Conservation (phyloP, 1,140 invertebrate species). For the Andrena cerasifolii region DNA sequence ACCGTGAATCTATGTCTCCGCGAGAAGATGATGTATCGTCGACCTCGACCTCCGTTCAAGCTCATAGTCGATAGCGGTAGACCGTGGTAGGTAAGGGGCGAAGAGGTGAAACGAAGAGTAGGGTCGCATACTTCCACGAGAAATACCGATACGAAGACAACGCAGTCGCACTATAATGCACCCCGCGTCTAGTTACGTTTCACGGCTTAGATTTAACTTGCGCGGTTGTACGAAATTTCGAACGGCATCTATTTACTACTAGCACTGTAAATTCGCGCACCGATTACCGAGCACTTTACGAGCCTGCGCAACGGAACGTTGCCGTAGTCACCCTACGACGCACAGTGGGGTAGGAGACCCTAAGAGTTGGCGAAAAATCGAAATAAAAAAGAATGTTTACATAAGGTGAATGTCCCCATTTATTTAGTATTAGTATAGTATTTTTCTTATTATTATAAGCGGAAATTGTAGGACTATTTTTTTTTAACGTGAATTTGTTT, state of each 20-base stretch:
- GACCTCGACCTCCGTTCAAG: conserved; percentile 77
- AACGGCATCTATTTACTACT: conserved; percentile 48
- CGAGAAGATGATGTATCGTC: conserved; percentile 76
- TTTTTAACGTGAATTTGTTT: too few species aligned
- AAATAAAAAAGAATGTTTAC: too few species aligned
- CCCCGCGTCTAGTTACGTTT: conserved; percentile 56
- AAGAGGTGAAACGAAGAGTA: conserved; percentile 43
- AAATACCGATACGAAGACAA: conserved; percentile 37
- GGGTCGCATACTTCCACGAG: conserved; percentile 27
- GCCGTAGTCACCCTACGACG: too few species aligned
- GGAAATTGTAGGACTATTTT: too few species aligned
- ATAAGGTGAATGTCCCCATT: too few species aligned
- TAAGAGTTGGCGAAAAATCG: too few species aligned
- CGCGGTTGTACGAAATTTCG: conserved; percentile 24
- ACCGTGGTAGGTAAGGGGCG: not conserved
- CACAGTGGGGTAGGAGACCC: too few species aligned
- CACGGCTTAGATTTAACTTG: conserved; percentile 47
- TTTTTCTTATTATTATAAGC: too few species aligned
- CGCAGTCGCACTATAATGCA: conserved; percentile 48
- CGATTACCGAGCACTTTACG: not conserved
- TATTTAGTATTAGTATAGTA: too few species aligned
- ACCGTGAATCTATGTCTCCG: conserved; percentile 78
- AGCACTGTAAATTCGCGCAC: conserved; percentile 24
- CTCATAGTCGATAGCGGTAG: conserved; percentile 67
- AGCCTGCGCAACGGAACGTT: not conserved